These are phyloP conservation scores for Protobothrops flavoviridis DNA, from an alignment of 2,113 vertebrate genomes.

Conservation along the genomic window DNA sequence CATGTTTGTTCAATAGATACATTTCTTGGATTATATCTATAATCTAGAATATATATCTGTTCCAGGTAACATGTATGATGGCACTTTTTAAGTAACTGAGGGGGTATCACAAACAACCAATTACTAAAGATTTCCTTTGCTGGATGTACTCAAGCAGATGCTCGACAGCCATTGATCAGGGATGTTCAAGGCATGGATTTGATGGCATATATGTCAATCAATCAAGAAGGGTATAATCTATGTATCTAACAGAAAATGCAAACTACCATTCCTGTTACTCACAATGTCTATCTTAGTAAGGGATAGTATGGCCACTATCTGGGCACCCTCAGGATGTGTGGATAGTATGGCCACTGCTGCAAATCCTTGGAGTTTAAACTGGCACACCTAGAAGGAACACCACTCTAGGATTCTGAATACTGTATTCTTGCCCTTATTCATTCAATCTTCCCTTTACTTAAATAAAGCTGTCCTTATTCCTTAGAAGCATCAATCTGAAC, in stretches of 20 bases:
- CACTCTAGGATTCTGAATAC: neutral
- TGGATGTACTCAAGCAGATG: neutral
- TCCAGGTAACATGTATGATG: neutral
- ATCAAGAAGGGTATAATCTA: neutral
- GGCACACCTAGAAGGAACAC: neutral
- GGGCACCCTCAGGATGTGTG: neutral
- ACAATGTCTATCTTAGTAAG: neutral
- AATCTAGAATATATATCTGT: neutral
- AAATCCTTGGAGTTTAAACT: neutral
- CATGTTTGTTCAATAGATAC: neutral
- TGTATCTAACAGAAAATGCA: neutral
- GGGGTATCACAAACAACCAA: neutral
- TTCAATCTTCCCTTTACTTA: neutral
- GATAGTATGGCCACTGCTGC: neutral
- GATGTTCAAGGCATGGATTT: neutral
- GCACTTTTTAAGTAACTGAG: neutral
- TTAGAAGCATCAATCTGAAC: neutral
- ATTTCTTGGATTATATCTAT: neutral
- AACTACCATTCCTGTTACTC: neutral
- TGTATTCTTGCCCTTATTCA: neutral
- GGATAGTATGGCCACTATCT: neutral
- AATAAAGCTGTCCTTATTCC: neutral
- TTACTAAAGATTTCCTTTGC: neutral
- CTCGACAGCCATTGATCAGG: neutral
- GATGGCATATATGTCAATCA: neutral